Evolutionary conservation across 2,888 invertebrate genomes (phyloP).

Genomic region (Cremastinae sp.): DNA sequence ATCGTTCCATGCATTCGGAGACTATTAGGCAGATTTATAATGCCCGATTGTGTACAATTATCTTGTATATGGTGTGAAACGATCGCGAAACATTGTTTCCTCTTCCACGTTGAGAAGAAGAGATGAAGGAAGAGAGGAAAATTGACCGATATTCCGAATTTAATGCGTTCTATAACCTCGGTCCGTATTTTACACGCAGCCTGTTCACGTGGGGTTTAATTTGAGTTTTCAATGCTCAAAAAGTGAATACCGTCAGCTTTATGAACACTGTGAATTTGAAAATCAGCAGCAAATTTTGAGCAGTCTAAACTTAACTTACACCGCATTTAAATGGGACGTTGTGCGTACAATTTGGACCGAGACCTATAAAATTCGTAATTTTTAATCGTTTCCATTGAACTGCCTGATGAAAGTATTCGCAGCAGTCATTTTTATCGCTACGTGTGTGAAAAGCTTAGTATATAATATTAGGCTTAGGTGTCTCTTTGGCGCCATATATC

Average conservation of each 20-base stretch:
- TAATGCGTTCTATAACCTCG: constrained; percentile 46
- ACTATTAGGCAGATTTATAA: constrained; percentile 32
- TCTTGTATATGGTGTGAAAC: constrained; percentile 24
- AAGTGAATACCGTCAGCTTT: too few species aligned
- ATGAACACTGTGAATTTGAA: too few species aligned
- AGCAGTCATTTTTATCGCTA: constrained; percentile 53
- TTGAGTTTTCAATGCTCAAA: too few species aligned
- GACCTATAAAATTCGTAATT: constrained; percentile 49
- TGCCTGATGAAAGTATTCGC: constrained; percentile 51
- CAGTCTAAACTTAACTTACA: too few species aligned
- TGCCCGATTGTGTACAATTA: constrained; percentile 29
- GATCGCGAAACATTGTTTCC: constrained; percentile 7
- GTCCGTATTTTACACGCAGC: too few species aligned
- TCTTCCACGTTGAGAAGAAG: neutral
- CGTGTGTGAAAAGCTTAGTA: constrained; percentile 49
- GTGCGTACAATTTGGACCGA: too few species aligned
- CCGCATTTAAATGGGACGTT: too few species aligned
- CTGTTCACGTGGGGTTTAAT: too few species aligned
- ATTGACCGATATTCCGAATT: constrained; percentile 57
- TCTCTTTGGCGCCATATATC: constrained; percentile 55
- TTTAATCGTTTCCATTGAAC: constrained; percentile 50
- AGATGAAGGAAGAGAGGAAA: constrained; percentile 11
- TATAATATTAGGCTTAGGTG: constrained; percentile 47
- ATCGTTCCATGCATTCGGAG: constrained; percentile 27
- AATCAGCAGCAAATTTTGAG: too few species aligned